Base-by-base conservation (phyloP, 1,140 invertebrate genomes). In the Drosophila bipectinata region DNA sequence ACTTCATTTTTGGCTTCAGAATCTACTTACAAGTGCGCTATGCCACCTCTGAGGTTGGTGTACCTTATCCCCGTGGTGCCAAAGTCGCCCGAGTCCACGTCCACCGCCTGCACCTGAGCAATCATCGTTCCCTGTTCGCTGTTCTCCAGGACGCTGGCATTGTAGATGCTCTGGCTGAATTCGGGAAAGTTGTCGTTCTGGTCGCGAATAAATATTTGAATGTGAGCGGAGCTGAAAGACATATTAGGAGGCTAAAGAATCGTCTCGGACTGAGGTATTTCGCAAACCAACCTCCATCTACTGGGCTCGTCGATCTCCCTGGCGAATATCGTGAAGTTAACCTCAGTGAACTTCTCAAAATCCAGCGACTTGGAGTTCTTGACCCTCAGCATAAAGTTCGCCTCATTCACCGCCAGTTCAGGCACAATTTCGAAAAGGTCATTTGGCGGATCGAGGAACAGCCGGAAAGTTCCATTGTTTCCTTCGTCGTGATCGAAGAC, bases 401-500 rank as follows among this genome's bases (percentile, higher is more conserved):
- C 97, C 92, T 99, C 97, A 87, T 98, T 98, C 15, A 98, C 97
- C 3, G 96, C 97, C 90, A 96, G 94, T 4, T 94, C 94, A 5
- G 98, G 98, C 9, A 96, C 97, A 1, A 98, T 95, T 77, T 98
- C 97, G 91, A 99, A 99, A 2, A 97, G 94, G 68, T 96, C 95
- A 63, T 95, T 94, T 73, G 96, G 95, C 26, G 96, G 96, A 90
- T 96, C 94, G 34, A 98, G 92, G 57, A 94, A 96, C 73, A 99
- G 93, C 58, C 94, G 94, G 92, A 99, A 98, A 6, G 97, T 98
- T 14, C 97, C 97, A 93, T 99, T 99, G 68, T 95, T 96, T 24
- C 98, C 98, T 95, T 98, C 95, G 93, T 99, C 98, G 90, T 97
- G 96, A 93, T 99, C 98, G 92, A 94, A 98, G 1, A 98, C 97